Conservation (phyloP, 1,140 invertebrate genomes). For the Lasaia peninsularis region DNA sequence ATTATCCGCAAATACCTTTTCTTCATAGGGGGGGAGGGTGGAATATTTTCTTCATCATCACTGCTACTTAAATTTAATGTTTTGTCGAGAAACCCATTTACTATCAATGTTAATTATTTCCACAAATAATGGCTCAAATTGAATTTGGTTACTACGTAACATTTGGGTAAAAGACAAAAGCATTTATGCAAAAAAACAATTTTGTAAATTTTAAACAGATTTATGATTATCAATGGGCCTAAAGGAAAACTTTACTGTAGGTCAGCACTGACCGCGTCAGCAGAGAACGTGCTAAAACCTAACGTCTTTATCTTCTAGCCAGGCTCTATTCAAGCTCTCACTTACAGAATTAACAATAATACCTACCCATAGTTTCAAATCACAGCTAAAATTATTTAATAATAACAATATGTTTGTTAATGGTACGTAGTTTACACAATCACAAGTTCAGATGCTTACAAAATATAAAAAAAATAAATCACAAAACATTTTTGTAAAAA, state of each 20-base stretch:
- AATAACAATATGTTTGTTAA: too few species aligned
- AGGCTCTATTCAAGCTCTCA: too few species aligned
- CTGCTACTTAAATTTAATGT: constrained; percentile 21
- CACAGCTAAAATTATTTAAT: too few species aligned
- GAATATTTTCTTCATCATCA: constrained; percentile 15
- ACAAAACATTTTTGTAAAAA: too few species aligned
- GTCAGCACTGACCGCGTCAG: constrained; percentile 24
- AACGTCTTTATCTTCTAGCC: too few species aligned
- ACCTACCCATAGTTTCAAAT: too few species aligned
- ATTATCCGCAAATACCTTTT: constrained; percentile 15
- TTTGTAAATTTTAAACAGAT: constrained; percentile 19
- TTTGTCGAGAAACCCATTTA: constrained; percentile 3
- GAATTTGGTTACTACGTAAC: constrained; percentile 18
- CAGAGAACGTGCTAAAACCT: constrained; percentile 24
- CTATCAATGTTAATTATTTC: constrained; percentile 19
- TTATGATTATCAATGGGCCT: constrained; percentile 21
- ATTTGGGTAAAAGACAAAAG: constrained; percentile 18
- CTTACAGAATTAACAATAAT: too few species aligned
- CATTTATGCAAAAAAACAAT: constrained; percentile 21
- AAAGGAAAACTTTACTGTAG: constrained; percentile 18
- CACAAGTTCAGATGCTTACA: too few species aligned
- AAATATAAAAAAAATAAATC: too few species aligned
- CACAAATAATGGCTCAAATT: constrained; percentile 20
- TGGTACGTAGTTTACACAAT: too few species aligned
- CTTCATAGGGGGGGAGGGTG: neutral